Percentiles rank a stretch among this genome's conserved stretches.
Conservation (phyloP, 2,797 vertebrate species). For the Taeniopygia guttata region DNA sequence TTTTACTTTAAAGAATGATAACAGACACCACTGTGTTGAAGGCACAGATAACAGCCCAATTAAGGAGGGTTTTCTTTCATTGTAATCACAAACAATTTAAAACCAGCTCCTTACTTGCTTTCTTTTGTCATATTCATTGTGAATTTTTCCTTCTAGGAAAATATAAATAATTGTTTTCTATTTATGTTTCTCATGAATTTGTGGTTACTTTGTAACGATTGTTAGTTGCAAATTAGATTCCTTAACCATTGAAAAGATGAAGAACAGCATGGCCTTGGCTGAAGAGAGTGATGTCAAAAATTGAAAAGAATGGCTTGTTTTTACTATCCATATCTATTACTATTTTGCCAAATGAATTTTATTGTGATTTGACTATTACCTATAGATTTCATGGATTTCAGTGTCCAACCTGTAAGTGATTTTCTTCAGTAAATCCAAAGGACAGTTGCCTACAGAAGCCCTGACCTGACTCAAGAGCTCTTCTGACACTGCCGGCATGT, state of each 20-base stretch:
- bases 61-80: neutral
- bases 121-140: neutral
- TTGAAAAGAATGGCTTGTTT: neutral
- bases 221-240: neutral
- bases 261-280: neutral
- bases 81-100: neutral
- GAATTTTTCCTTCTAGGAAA: neutral
- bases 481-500: too few relatives aligned
- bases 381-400: neutral
- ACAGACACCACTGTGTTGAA: neutral
- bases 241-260: neutral
- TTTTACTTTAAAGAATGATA: neutral
- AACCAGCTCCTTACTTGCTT: neutral
- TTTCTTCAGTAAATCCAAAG: too few relatives aligned
- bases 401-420: too few relatives aligned
- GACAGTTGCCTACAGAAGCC: too few relatives aligned
- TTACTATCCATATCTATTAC: neutral
- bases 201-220: neutral
- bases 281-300: neutral
- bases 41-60: neutral
- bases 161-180: neutral
- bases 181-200: neutral
- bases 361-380: neutral
- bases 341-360: neutral
- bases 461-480: too few relatives aligned